Base-by-base conservation (phyloP, 2,797 vertebrate species). In the Alosa sapidissima region DNA sequence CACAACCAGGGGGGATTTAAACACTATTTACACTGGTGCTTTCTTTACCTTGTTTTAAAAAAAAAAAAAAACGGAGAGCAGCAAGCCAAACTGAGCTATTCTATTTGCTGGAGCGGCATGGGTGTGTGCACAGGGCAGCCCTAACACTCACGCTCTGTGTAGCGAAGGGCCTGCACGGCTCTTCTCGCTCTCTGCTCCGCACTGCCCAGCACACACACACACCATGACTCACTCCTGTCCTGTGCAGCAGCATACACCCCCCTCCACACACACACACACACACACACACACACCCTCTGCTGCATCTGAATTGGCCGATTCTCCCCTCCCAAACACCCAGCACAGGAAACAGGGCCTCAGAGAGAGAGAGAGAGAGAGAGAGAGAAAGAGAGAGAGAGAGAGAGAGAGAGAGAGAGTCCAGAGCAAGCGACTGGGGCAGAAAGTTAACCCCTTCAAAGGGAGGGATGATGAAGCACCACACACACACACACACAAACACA, bases 281-380 rank as follows among this genome's bases (percentile, higher is more conserved):
- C 75, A 85, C 84, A 89, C 58, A 48, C 75, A 33, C 62, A 81
- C 54, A 58, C 36, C 82, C 72, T 60, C 81, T 85, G 14, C 62
- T 86, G 19, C 54, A 55, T 55, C 84, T 83, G 33, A 85, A 88
- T 81, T 82, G 84, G 72, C 54, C 6, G 21, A 72, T 83, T 84
- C 21, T 87, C 41, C 68, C 14, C 82, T 83, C 68, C 81, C 36
- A 83, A 90, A 87, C 83, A 84, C 83, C 54, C 58, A 36, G 58
- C 13, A 81, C 87, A 91, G 88, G 89, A 90, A 89, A 86, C 75
- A 62, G 54, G 62, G 86, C 36, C 84, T 84, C 87, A 81, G 58
- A 28, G 72, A 51, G 82, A 9, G 49, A 51, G 49, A 49, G 82
- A 9, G 49, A 51, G 49, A 49, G 48, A 24, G 58, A 62, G 21